Conservation (phyloP, 2,888 invertebrate genomes). For the Apotomis betuletana region DNA sequence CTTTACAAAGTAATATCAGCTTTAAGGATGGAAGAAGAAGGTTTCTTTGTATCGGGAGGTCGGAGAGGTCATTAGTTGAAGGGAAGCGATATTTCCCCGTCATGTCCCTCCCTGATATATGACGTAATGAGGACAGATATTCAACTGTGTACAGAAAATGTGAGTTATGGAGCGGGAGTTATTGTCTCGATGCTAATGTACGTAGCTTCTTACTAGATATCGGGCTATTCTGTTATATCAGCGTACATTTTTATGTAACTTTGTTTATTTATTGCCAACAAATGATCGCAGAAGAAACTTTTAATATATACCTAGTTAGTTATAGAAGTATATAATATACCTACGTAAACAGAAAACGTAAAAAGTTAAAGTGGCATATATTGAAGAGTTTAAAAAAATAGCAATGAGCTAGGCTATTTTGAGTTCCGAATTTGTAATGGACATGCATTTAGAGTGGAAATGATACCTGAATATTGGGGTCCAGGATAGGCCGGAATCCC, state of each 20-base stretch:
- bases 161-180: slow-evolving; percentile 27
- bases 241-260: not conserved
- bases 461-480: too few species aligned
- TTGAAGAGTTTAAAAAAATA: too few species aligned
- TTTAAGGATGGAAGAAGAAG: not conserved
- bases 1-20: not conserved
- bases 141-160: slow-evolving; percentile 34
- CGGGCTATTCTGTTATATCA: not conserved
- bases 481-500: too few species aligned
- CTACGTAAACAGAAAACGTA: too few species aligned
- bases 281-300: too few species aligned
- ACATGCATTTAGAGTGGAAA: too few species aligned
- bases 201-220: slow-evolving; percentile 15
- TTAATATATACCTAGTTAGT: too few species aligned
- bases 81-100: slow-evolving; percentile 35
- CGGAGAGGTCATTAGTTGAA: slow-evolving; percentile 30
- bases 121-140: slow-evolving; percentile 40
- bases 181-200: slow-evolving; percentile 37
- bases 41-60: not conserved
- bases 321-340: too few species aligned
- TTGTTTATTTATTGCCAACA: too few species aligned
- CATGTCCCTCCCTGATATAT: slow-evolving; percentile 30
- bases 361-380: too few species aligned
- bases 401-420: too few species aligned
- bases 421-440: too few species aligned